Evolutionary conservation across 2,797 vertebrate species (phyloP).

Genomic region (Catharus ustulatus): DNA sequence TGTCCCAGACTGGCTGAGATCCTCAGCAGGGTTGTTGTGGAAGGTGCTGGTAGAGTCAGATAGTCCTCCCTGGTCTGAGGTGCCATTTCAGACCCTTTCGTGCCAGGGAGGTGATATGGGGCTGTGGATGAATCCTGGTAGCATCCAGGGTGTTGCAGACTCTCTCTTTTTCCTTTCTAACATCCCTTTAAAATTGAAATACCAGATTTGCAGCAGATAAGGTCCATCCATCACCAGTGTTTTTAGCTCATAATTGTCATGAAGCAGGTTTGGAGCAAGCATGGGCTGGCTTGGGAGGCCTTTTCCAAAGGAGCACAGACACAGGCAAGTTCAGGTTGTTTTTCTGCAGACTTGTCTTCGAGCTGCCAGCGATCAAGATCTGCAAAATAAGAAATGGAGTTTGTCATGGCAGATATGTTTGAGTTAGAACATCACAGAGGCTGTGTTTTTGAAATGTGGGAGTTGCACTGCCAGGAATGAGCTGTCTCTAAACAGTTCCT

Average conservation of each 20-base stretch:
- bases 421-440: neutral
- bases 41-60: neutral
- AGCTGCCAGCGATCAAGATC: neutral
- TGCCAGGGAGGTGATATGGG: neutral
- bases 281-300: neutral
- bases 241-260: neutral
- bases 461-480: neutral
- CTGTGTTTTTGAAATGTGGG: neutral
- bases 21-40: neutral
- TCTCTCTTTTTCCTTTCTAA: neutral
- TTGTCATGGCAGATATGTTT: rapidly evolving
- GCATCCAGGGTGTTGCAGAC: neutral
- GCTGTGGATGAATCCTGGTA: neutral
- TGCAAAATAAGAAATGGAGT: neutral
- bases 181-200: neutral
- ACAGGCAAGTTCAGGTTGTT: neutral
- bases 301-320: neutral
- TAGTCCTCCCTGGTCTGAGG: neutral
- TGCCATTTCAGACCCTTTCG: neutral
- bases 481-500: neutral
- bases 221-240: neutral
- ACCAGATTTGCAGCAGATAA: neutral
- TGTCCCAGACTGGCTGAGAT: neutral
- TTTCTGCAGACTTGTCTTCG: neutral
- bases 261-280: neutral